A percentile compares a stretch with the other conserved stretches of the same genome.
Evolutionary conservation across 2,888 invertebrate species (phyloP).

Genomic region (Theristus sp.): DNA sequence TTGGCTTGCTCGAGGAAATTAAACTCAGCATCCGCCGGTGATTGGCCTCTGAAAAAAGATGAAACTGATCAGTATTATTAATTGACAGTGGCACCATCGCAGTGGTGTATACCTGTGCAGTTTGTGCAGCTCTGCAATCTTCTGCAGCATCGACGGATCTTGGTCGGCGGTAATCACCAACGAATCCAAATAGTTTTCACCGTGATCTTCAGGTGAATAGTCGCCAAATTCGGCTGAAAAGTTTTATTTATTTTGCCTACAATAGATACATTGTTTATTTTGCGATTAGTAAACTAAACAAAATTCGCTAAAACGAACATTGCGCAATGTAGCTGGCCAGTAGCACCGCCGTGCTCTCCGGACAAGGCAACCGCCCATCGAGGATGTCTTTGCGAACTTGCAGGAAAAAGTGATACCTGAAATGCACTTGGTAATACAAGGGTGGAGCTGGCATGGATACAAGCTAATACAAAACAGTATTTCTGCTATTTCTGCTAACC

Average conservation of each 20-base stretch:
- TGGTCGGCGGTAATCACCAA: constrained; percentile 63
- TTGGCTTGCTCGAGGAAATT: constrained; percentile 91
- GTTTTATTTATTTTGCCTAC: background rate
- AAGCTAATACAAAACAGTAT: no score
- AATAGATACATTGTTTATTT: no score
- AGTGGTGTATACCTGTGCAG: constrained; percentile 49
- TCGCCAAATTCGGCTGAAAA: constrained; percentile 64
- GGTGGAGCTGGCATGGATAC: no score
- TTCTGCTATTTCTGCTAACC: no score
- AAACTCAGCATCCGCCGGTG: constrained; percentile 87
- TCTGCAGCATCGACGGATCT: constrained; percentile 65
- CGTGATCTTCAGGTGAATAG: constrained; percentile 68
- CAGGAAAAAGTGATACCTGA: constrained; percentile 66
- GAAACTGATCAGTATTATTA: no score
- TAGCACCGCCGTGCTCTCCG: constrained; percentile 54
- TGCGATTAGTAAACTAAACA: no score
- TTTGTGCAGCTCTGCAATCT: constrained; percentile 75
- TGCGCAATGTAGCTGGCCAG: constrained; percentile 78
- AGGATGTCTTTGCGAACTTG: constrained; percentile 81
- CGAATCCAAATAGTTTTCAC: constrained; percentile 52
- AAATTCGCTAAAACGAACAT: constrained; percentile 53
- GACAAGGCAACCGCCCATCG: constrained; percentile 81
- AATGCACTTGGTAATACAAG: no score
- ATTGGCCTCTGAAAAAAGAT: constrained; percentile 57
- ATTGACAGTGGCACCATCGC: no score